phyloP scores from a whole-genome alignment of 2,888 invertebrate species.

The Drosophila atripex region DNA sequence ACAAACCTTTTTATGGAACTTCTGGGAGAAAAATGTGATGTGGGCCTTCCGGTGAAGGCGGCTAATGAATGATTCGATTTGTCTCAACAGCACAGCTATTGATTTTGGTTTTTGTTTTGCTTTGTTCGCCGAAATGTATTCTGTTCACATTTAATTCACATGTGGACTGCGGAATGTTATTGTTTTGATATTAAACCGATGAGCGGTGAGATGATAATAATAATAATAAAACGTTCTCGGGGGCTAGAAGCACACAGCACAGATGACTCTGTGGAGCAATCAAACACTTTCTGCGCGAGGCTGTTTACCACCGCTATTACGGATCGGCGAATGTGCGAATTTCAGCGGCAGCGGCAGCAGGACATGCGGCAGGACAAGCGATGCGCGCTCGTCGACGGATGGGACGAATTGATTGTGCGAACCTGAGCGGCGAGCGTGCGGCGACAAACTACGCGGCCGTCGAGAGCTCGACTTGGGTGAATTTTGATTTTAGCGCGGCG shows the following conservation, averaged over 20 bases:
- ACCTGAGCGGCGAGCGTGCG: slow-evolving; percentile 80
- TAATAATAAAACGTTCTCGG: background rate
- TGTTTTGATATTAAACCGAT: slow-evolving; percentile 9
- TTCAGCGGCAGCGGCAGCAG: slow-evolving; percentile 50
- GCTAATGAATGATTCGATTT: background rate
- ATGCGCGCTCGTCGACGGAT: slow-evolving; percentile 34
- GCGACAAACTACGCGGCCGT: slow-evolving; percentile 80
- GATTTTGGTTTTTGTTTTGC: background rate
- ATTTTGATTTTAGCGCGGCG: slow-evolving; percentile 80
- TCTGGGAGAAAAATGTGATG: slow-evolving; percentile 29
- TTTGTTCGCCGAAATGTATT: slow-evolving; percentile 38
- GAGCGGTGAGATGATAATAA: background rate
- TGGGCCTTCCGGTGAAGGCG: slow-evolving; percentile 28
- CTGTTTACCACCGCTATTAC: slow-evolving; percentile 21
- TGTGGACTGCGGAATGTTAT: slow-evolving; percentile 18
- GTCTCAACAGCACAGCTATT: slow-evolving; percentile 4
- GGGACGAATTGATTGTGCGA: slow-evolving; percentile 70
- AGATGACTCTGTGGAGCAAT: slow-evolving; percentile 1
- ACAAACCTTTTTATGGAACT: slow-evolving; percentile 41
- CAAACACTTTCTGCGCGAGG: slow-evolving; percentile 21
- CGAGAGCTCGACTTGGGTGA: slow-evolving; percentile 77
- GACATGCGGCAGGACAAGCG: slow-evolving; percentile 51
- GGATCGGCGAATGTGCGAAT: slow-evolving; percentile 21
- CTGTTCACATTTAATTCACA: slow-evolving; percentile 16
- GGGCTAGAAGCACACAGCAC: background rate